These are phyloP conservation scores for cat (Felis catus) DNA, from an alignment of 2,113 vertebrate genomes.

Conservation along the genomic window DNA sequence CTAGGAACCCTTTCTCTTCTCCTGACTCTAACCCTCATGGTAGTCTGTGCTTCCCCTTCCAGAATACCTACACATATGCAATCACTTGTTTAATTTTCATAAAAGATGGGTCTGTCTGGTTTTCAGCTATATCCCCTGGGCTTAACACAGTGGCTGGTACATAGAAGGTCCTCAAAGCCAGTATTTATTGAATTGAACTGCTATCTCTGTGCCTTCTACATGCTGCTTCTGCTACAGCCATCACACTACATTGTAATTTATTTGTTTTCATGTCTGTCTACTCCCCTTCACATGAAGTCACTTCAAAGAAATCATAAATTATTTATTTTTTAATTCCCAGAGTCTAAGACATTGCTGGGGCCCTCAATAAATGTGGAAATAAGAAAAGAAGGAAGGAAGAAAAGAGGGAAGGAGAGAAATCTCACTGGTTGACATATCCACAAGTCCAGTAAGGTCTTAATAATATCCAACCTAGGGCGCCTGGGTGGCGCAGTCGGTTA, in stretches of 20 bases:
- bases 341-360: background rate
- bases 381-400: background rate
- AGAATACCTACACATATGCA: background rate
- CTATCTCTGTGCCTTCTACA: background rate
- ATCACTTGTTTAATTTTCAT: background rate
- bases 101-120: background rate
- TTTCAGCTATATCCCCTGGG: background rate
- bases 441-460: background rate
- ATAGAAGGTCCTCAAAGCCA: background rate
- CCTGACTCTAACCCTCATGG: background rate
- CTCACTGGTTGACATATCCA: conserved; percentile 19
- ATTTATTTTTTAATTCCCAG: conserved; percentile 10
- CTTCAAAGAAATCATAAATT: background rate
- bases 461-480: no score
- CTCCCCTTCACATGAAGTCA: background rate
- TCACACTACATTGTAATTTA: background rate
- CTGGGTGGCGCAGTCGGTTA: no score
- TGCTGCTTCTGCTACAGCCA: background rate
- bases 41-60: background rate
- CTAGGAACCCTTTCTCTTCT: background rate
- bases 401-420: background rate
- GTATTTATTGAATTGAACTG: background rate
- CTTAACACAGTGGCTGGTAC: background rate
- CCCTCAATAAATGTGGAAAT: background rate
- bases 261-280: background rate